These are phyloP conservation scores for Stercorarius parasiticus DNA, from an alignment of 2,113 vertebrate genomes.

Conservation along the genomic window DNA sequence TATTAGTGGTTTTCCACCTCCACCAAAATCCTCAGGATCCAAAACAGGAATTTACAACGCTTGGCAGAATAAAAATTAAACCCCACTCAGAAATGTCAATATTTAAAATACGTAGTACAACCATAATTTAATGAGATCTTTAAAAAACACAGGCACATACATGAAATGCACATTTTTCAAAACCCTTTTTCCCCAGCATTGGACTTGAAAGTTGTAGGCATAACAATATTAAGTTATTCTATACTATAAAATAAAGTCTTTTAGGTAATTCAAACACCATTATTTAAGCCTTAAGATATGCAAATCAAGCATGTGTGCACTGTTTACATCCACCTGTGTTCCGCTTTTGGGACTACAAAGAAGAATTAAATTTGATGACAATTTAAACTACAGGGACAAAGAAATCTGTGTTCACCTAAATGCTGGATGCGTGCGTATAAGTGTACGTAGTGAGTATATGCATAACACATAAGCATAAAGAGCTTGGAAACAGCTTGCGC, in stretches of 20 bases:
- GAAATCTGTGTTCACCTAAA: background rate
- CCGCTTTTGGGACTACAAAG: background rate
- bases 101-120: constrained; percentile 36
- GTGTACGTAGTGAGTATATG: background rate
- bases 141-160: background rate
- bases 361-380: background rate
- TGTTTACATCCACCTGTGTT: background rate
- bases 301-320: background rate
- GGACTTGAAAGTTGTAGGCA: background rate
- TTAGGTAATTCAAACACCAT: background rate
- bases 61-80: constrained; percentile 61
- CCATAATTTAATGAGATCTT: constrained; percentile 41
- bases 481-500: background rate
- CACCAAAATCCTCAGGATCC: constrained; percentile 40
- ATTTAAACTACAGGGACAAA: background rate
- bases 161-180: background rate
- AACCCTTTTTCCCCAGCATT: background rate
- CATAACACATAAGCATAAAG: background rate
- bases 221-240: background rate
- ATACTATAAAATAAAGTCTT: background rate
- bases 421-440: background rate
- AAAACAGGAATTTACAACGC: constrained; percentile 51
- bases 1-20: constrained; percentile 59
- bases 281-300: background rate
- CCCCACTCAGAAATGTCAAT: constrained; percentile 61